Base-by-base conservation (phyloP, 2,888 invertebrate genomes). In the Chironomus tentans region DNA sequence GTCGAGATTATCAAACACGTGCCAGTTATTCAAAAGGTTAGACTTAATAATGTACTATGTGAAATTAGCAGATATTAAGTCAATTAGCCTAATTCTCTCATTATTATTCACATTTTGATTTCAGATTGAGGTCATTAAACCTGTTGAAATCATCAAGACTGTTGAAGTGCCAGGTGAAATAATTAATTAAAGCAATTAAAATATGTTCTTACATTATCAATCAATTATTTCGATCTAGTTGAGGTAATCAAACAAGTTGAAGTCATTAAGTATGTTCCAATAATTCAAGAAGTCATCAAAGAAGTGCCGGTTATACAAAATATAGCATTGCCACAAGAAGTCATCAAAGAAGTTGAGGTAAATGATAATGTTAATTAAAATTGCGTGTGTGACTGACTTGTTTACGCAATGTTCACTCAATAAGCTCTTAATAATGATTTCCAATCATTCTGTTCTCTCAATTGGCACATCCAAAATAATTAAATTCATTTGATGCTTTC, bases 261-360 rank as follows among this genome's bases (percentile, higher is more conserved):
- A 68, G 18, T 75, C 22, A 68, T 76, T 38, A 76, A 76, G 24
- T 10, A 68, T 5, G 50, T 76, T 28, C 76, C 68, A 28, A 47
- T 76, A 13, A 50, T 61, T n/a, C 69, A 76, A 38, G 76, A 76
- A 69, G 69, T 76, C 0, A 69, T 76, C 24, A 76, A 69, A 28
- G 68, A 69, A 61, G 56, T 76, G n/a, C 68, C 68, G 48, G 22
- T 75, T n/a, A 68, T 75, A 2, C 13, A n/a, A 21, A 22, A 6
- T n/a, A 21, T 76, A 22, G 46, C 15, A 5, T 38, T 73, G 5
- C 73, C 73, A 18, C 15, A 61, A 6, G 73, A 75, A 22, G 3
- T 75, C 18, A 75, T 75, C 24, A 75, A 75, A 48, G 47, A 75
- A 46, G 61, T 75, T 12, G 74, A 75, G 68, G 22, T 74, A 4